phyloP scores from a whole-genome alignment of 92 coral and sea anemone genomes.

The Scolanthus callimorphus region DNA sequence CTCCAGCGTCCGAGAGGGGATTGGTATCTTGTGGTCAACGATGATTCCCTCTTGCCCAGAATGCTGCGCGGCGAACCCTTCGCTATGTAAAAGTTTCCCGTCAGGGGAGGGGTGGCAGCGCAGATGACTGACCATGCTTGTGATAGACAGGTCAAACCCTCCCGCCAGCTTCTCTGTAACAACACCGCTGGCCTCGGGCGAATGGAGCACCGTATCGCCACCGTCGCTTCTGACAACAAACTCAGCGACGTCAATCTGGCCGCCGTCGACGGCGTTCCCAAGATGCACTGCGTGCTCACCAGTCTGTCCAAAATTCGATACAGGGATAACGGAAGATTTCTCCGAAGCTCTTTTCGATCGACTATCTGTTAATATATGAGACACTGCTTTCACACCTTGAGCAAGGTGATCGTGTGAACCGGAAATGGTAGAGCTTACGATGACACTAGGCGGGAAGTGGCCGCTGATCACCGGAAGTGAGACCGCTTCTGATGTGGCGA shows the following conservation, averaged over 20 bases:
- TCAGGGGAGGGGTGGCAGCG: slow-evolving; percentile 33
- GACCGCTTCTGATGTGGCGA: slow-evolving; percentile 74
- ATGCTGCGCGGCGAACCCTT: slow-evolving; percentile 19
- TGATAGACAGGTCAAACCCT: slow-evolving; percentile 77
- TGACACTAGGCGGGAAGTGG: slow-evolving; percentile 65
- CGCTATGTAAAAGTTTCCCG: slow-evolving; percentile 27
- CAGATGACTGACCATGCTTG: slow-evolving; percentile 76
- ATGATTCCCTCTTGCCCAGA: slow-evolving; percentile 28
- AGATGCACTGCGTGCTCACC: slow-evolving; percentile 50
- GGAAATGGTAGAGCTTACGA: slow-evolving; percentile 60
- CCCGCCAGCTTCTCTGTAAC: slow-evolving; percentile 53
- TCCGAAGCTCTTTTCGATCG: slow-evolving; percentile 1
- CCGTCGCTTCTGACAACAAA: slow-evolving; percentile 65
- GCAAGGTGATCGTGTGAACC: too few species aligned
- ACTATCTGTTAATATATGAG: neutral
- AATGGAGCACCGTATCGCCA: slow-evolving; percentile 35
- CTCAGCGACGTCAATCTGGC: slow-evolving; percentile 72
- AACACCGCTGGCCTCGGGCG: slow-evolving; percentile 32
- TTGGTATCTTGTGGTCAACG: too few species aligned
- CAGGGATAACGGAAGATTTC: slow-evolving; percentile 39
- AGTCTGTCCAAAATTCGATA: slow-evolving; percentile 21
- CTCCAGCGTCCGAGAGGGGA: slow-evolving; percentile 58
- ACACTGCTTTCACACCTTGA: too few species aligned
- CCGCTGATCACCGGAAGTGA: slow-evolving; percentile 76
- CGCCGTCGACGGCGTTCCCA: too few species aligned